Base-by-base conservation (phyloP, 2,888 invertebrate species). In the Drosophila prolongata region DNA sequence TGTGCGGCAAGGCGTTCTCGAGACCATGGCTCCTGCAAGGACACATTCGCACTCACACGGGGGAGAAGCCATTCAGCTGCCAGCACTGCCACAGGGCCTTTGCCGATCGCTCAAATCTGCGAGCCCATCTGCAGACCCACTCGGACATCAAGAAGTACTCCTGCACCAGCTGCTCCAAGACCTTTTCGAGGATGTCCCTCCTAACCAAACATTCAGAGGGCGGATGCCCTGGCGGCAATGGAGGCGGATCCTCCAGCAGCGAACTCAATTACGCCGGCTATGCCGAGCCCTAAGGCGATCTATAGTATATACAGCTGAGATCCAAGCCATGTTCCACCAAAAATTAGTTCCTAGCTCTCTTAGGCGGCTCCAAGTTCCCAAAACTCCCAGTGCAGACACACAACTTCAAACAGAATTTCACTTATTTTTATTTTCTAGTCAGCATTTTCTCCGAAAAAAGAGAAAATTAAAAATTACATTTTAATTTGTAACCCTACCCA, bases 71-170 rank as follows among this genome's bases (percentile, higher is more conserved):
- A 0, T 99, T 99, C 94, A 96, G 97, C 59, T 99, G 99, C 92
- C 96, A 96, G 71, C 97, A 98, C 90, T 99, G 99, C 92, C 96
- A 97, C 87, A 95, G 99, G 44, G 98, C 98, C 1, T 99, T 99
- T 92, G 99, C 99, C 43, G 99, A 99, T 93, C 95, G 99, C 71
- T 98, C 98, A 50, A 99, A 99, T 93, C 94, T 99, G 67, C 94
- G 99, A 43, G 99, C 99, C 1, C 99, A 99, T 92, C 95, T 99
- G 13, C 99, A 99, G 93, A 99, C 99, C 1, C 99, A 99, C 93
- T 98, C 98, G 27, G 98, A 98, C 89, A 97, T 99, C 14, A 99
- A 99, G 93, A 98, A 99, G 92, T 99, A 99, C 93, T 97, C 97
- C 55, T 99, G 99, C 92, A 94, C 95, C 34, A 95, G 95, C 19